Base-by-base conservation (phyloP, 1,140 invertebrate species). In the Asbolus verrucosus region DNA sequence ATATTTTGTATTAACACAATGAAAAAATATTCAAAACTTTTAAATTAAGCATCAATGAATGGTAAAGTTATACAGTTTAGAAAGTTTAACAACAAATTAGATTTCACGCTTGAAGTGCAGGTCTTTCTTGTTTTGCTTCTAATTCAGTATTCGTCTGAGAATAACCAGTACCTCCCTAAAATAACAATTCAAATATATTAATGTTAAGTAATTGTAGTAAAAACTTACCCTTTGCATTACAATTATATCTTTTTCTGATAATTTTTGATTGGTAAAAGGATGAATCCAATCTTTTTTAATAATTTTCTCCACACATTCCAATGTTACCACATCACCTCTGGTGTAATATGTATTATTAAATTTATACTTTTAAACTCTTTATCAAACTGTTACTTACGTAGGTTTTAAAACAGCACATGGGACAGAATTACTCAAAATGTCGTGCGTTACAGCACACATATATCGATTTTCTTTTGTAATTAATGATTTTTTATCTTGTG, bases 231-330 rank as follows among this genome's bases (percentile, higher is more conserved):
- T 88, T 81, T 98, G 93, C 72, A 98, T 79, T 27, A 86, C 86
- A 80, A 98, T 98, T 11, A 99, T 96, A 81, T 99, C 98, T 76
- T 91, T 91, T 73, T 98, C 94, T 66, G 86, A 91, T n/a, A 99
- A 79, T 81, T 91, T 93, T 73, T 93, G 88, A 67, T 90, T 90
- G 67, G 94, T 97, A 0, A 98, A 86, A 0, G 98, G 98, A 86
- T 99, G 96, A 2, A 95, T 85, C 97, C 95, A 97, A 80, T 99
- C 97, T 79, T 97, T 97, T 77, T 94, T 95, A 41, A 99, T 96
- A 2, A 99, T 85, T 79, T 98, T 98, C 75, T 98, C 96, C 4
- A 98, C 89, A 85, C 96, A 98, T 80, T 98, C 96, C 87, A 96
- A 87, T 6, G 97, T 99, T 0, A 99, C 91, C 13, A 99, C 94